Base-by-base conservation (phyloP, 2,888 invertebrate species). In the Xestia rhomboidea region DNA sequence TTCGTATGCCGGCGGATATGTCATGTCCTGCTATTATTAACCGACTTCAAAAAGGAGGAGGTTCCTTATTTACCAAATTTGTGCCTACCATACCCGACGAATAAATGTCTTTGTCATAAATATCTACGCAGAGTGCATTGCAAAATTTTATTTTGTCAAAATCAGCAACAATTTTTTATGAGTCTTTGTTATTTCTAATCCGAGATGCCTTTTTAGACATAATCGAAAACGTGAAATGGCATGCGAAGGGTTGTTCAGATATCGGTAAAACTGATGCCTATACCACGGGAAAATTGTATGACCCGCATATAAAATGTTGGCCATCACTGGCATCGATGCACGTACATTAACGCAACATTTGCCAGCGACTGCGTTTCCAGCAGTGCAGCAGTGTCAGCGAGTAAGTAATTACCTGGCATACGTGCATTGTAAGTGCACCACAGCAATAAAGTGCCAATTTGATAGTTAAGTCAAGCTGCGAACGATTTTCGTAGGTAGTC, bases 271-370 rank as follows among this genome's bases (percentile, higher is more conserved):
- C 30, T 60, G 10, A 21, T 60, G 30, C 21, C 60, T 30, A 30
- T 10, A 30, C 34, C 38, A n/a, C 7, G 38, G 0, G 4, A 8
- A 41, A n/a, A 5, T 18, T 63, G 15, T n/a, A 63, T 63, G 18
- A 4, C n/a, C n/a, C n/a, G 15, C 15, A 15, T 41, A 8, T 41
- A 41, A 41, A 70, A 54, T 30, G n/a, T n/a, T 73, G 18, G 1
- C 30, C 18, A 44, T 44, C 54, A 8, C 70, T 54, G 70, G 30
- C 54, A n/a, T n/a, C 30, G 24, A 44, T 83, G 67, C 75, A 81
- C 46, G 66, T 73, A 80, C 57, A 82, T 84, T 82, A 83, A 88
- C 88, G 87, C 84, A 57, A 81, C 89, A 90, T 90, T 91, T 84
- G 83, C 81, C 85, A 79, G 77, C 82, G 77, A 88, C 88, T 87